Evolutionary conservation across 1,140 invertebrate species (phyloP).

Genomic region (Achroia grisella): DNA sequence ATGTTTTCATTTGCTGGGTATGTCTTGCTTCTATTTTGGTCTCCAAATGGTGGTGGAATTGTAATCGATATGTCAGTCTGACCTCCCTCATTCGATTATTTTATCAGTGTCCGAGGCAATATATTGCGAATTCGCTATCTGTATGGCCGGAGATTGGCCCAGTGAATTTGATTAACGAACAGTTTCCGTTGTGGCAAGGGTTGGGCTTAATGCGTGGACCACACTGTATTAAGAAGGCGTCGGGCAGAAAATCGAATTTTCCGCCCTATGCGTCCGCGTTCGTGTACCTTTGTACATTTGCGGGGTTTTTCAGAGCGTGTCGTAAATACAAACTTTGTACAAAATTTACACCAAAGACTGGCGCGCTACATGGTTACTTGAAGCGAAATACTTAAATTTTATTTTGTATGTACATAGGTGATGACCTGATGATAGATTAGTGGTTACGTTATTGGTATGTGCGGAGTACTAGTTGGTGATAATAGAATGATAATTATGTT

Average conservation of each 20-base stretch:
- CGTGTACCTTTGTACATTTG: constrained; percentile 40
- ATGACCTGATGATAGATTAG: too few species aligned
- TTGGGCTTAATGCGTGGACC: constrained; percentile 46
- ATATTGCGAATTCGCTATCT: constrained; percentile 52
- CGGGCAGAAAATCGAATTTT: constrained; percentile 69
- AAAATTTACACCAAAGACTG: background rate
- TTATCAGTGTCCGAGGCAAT: constrained; percentile 40
- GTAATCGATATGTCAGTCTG: constrained; percentile 10
- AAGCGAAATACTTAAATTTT: too few species aligned
- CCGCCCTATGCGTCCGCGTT: constrained; percentile 42
- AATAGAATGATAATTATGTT: too few species aligned
- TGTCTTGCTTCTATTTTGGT: background rate
- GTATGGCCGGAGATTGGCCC: constrained; percentile 46
- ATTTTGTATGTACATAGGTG: too few species aligned
- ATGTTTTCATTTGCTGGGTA: too few species aligned
- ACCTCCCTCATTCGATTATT: constrained; percentile 22
- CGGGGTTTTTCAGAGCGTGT: constrained; percentile 55
- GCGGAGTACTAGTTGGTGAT: too few species aligned
- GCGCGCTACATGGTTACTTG: too few species aligned
- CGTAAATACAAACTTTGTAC: constrained; percentile 38
- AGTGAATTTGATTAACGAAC: constrained; percentile 58
- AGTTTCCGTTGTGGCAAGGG: constrained; percentile 42
- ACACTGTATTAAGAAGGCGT: constrained; percentile 49
- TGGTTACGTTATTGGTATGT: too few species aligned
- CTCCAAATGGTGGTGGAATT: constrained; percentile 2